These are phyloP conservation scores for Oreotrochilus melanogaster DNA, from an alignment of 2,113 vertebrate species.

Conservation along the genomic window DNA sequence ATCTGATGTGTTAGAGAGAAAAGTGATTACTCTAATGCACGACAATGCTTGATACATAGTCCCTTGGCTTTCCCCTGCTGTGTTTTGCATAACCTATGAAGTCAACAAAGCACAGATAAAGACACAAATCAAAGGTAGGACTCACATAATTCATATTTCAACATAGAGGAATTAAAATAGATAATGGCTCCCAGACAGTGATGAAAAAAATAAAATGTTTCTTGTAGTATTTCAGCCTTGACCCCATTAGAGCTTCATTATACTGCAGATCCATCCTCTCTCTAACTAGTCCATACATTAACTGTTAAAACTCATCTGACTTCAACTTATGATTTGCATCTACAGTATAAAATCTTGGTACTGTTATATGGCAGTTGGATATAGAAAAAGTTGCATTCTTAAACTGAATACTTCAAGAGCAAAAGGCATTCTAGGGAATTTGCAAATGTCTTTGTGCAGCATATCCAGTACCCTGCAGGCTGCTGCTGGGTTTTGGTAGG, in stretches of 20 bases:
- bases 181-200: neutral
- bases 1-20: constrained; percentile 25
- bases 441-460: neutral
- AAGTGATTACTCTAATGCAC: constrained; percentile 35
- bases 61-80: constrained; percentile 4
- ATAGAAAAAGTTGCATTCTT: neutral
- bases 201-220: neutral
- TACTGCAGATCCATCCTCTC: neutral
- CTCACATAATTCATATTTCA: constrained; percentile 44
- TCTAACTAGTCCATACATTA: neutral
- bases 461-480: neutral
- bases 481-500: neutral
- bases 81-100: constrained; percentile 21
- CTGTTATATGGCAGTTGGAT: neutral
- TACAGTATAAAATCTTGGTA: neutral
- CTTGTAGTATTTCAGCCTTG: neutral
- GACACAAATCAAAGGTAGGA: constrained; percentile 44
- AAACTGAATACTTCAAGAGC: neutral
- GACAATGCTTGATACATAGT: constrained; percentile 28
- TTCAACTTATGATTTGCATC: neutral
- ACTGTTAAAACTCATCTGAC: neutral
- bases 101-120: constrained; percentile 40
- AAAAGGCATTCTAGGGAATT: neutral
- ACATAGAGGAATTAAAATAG: constrained; percentile 41
- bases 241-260: neutral